Evolutionary conservation across 2,797 vertebrate species (phyloP), one percentile per base, ranked within the genome.

Genomic region (Myotis vivesi): DNA sequence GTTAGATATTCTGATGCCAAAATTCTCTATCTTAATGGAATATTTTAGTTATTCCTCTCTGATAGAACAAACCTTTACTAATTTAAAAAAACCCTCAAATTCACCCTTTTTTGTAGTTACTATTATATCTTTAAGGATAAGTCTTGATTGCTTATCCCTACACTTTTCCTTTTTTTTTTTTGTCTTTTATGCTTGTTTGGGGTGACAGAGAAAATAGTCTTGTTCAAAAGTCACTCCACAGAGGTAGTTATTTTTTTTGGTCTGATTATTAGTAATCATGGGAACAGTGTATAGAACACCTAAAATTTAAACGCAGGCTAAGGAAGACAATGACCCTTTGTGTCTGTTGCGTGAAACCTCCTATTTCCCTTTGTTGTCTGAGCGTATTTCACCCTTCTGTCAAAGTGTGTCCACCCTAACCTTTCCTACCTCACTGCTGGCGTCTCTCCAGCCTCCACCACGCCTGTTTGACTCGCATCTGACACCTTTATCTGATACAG

Each of bases 331-430:
- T 68, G 28, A 62, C 96, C 92, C 97, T 98, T 98, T 97, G 97
- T 98, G 97, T 96, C 94, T 96, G 94, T 95, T 95, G 96, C 92
- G 94, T 46, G 96, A 97, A 98, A 83, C 92, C 95, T 97, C 89
- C 95, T 4, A 59, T 62, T 93, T 96, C 87, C 92, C 98, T 98
- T 98, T 98, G 98, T 98, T 98, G 97, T 95, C 93, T 23, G 97
- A 95, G 95, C 25, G 4, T 92, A 89, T 98, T 97, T 98, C 97
- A 96, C 97, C 97, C 97, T 96, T 55, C 80, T 97, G 98, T 98
- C 97, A 97, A 96, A 98, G 97, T 96, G 96, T 95, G 98, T 97
- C 98, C 98, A 98, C 97, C 93, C 95, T 86, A 97, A 94, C 97
- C 97, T 97, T 94, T 92, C 91, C 92, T 92, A 87, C 94, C 0